Evolutionary conservation across 2,113 vertebrate genomes (phyloP), one percentile per base, ranked within the genome.

Genomic region (Pleuronectes platessa): DNA sequence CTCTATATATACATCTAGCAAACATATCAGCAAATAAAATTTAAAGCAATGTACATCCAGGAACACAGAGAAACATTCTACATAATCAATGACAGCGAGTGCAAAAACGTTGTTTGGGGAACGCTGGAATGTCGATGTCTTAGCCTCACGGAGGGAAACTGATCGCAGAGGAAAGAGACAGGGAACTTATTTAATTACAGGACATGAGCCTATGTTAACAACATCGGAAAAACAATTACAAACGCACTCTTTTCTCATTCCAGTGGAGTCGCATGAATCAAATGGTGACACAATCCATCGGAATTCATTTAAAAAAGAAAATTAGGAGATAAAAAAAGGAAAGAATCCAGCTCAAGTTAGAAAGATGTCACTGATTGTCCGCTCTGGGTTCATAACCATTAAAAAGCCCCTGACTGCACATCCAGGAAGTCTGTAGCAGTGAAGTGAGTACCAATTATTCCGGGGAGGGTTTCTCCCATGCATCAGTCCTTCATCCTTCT

Each of bases 181-280:
- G 81, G 86, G 83, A 87, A 92, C 81, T 85, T 85, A 91, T 93
- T 85, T 66, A 80, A 93, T 91, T 91, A 93, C 89, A 88, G 88
- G 88, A 92, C 88, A 84, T 85, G 77, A 90, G 87, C 85, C 90
- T 21, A 86, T 58, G 84, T 90, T 93, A 93, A 92, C 70, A 17
- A 92, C 88, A 84, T 92, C 87, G 91, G 82, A 89, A 89, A 89
- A 76, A 91, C 90, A 83, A 94, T 92, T 92, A 94, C 91, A 91
- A 86, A 90, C 82, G 83, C 81, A 92, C 86, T 91, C 79, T 87
- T 89, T 93, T 88, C 87, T 93, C 86, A 87, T 90, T 90, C 81
- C 88, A 86, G 88, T 82, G 83, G 74, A 88, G 86, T 83, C 91
- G 92, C 93, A 94, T 90, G 89, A 93, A 94, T 94, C 94, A 94